Conservation (phyloP, 2,797 vertebrate species). For the Rhinichthys osculus region DNA sequence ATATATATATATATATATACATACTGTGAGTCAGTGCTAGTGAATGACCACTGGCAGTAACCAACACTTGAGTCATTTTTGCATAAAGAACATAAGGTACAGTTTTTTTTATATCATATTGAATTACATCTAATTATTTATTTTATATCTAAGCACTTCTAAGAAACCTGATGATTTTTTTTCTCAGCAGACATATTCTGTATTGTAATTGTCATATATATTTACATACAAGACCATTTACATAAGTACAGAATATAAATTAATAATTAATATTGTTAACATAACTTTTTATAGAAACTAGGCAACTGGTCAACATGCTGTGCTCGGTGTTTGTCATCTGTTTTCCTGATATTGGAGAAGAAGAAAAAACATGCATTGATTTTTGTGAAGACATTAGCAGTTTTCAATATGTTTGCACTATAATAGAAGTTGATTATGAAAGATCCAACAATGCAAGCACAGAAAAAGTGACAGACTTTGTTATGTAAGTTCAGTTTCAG, state of each 20-base stretch:
- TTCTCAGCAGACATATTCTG: neutral
- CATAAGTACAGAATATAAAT: slow-evolving; percentile 4
- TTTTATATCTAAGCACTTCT: neutral
- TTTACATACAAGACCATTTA: neutral
- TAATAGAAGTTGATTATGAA: neutral
- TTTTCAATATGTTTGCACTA: neutral
- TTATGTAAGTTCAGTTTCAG: neutral
- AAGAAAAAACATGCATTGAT: neutral
- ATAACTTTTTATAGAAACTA: neutral
- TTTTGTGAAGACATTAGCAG: slow-evolving; percentile 1
- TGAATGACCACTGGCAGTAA: neutral
- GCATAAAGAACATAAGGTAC: neutral
- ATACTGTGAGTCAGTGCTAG: neutral
- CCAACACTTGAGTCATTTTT: neutral
- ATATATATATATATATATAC: too few species aligned
- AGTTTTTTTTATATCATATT: neutral
- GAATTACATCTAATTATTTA: neutral
- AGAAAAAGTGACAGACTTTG: neutral
- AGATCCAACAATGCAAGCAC: neutral
- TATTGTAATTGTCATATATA: neutral
- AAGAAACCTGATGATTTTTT: neutral
- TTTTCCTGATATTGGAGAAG: neutral
- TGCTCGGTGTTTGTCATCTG: neutral
- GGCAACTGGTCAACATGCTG: neutral
- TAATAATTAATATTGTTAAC: neutral